phyloP scores from a whole-genome alignment of 2,797 vertebrate genomes.

The Lophura swinhoii region DNA sequence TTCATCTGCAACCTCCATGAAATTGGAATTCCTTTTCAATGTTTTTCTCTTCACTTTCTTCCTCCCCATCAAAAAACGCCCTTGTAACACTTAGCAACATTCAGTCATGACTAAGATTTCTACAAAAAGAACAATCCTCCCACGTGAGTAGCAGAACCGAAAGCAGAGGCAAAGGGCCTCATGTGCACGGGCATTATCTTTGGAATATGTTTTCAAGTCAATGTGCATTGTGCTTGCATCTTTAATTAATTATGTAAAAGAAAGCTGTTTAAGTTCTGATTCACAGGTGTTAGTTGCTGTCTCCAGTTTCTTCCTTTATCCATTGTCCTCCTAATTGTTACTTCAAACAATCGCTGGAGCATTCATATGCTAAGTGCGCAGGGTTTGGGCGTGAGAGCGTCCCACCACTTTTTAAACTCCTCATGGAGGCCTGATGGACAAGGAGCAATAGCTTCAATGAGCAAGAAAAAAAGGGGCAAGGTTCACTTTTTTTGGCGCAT shows the following conservation, averaged over 20 bases:
- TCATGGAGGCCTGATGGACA: conserved; percentile 62
- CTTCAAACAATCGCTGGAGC: conserved; percentile 60
- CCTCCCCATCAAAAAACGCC: fast-evolving
- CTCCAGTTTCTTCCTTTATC: conserved; percentile 58
- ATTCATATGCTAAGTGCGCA: conserved; percentile 73
- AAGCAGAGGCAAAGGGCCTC: background rate
- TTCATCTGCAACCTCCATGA: background rate
- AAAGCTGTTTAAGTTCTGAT: conserved; percentile 66
- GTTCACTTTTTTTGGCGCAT: conserved; percentile 59
- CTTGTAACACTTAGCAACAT: background rate
- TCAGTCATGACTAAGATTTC: background rate
- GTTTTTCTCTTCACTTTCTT: background rate
- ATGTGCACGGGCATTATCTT: background rate
- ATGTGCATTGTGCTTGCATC: conserved; percentile 39
- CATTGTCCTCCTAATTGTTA: conserved; percentile 71
- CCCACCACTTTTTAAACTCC: conserved; percentile 61
- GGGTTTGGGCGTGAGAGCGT: conserved; percentile 62
- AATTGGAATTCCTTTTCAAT: background rate
- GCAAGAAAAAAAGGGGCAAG: conserved; percentile 62
- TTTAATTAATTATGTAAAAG: conserved; percentile 73
- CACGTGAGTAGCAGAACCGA: background rate
- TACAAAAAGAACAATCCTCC: background rate
- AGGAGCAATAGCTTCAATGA: conserved; percentile 67
- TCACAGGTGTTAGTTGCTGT: conserved; percentile 66
- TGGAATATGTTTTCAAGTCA: conserved; percentile 32